phyloP scores from a whole-genome alignment of 2,797 vertebrate species.

The Chelmon rostratus region DNA sequence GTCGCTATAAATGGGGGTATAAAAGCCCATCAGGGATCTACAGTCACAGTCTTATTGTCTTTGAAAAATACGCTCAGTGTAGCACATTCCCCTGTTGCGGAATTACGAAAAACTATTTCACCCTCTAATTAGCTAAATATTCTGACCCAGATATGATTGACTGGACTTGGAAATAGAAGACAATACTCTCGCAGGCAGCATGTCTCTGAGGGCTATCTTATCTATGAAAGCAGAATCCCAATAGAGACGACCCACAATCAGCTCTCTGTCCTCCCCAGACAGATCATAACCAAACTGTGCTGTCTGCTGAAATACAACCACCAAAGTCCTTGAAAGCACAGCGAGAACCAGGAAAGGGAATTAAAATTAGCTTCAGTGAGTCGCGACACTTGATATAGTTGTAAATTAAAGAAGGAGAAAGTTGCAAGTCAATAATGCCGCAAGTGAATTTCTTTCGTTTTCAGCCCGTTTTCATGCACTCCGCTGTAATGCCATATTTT shows the following conservation, averaged over 20 bases:
- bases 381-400: conserved; percentile 16
- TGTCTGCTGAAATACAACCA: conserved; percentile 63
- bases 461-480: background rate
- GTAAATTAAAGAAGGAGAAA: conserved; percentile 35
- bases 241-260: conserved; percentile 69
- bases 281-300: conserved; percentile 64
- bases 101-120: conserved; percentile 67
- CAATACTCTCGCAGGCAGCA: conserved; percentile 58
- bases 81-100: conserved; percentile 55
- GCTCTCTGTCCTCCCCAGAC: conserved; percentile 55
- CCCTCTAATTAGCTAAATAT: conserved; percentile 82
- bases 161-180: conserved; percentile 66
- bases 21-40: conserved; percentile 67
- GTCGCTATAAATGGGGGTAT: conserved; percentile 66
- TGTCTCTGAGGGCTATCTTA: conserved; percentile 70
- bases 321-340: conserved; percentile 67
- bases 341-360: conserved; percentile 46
- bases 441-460: background rate
- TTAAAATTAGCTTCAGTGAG: conserved; percentile 43
- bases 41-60: conserved; percentile 75
- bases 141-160: conserved; percentile 80
- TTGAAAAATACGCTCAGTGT: conserved; percentile 70
- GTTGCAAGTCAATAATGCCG: background rate
- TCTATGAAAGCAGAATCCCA: conserved; percentile 72
- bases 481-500: background rate